Evolutionary conservation across 2,888 invertebrate species (phyloP), one percentile per base, ranked within the genome.

Genomic region (Drosophila mimica): DNA sequence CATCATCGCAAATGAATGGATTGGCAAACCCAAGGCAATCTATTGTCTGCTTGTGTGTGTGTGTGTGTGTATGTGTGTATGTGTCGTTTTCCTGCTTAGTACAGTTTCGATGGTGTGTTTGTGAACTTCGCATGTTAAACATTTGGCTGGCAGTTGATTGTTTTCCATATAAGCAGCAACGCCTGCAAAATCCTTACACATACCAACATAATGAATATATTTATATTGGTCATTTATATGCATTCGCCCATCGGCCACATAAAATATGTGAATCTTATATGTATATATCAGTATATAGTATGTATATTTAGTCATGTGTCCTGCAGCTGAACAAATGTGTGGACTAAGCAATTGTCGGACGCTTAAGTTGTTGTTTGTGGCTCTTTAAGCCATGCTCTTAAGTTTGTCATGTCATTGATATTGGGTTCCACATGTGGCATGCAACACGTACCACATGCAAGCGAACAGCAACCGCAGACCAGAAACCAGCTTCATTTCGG

Each of bases 401-500:
- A 79, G 76, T 48, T 78, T 57, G 51, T 17, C 54, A 48, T 51
- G 52, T 52, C 43, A 79, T 76, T 86, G 57, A 53, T 53, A 79
- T 79, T 86, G 46, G 58, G 66, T 88, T 85, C 77, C 75, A 71
- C 79, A 76, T 82, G 84, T 57, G 75, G 89, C 90, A 89, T 81
- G 86, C 89, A 89, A 85, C 86, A 80, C 61, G 76, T 83, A 77
- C 75, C 80, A 75, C 66, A 76, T 62, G 48, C 48, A 48, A 40
- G 46, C 17, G 8, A 40, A 49, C 54, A n/a, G 15, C 61, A 58
- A 52, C 51, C 79, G 59, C 54, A 62, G 25, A 36, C 34, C 53
- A 65, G 36, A 68, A 80, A 87, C 71, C 71, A 81, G 82, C 79
- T 85, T 80, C 78, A 85, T 89, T 87, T 87, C 89, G 79, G 83